Percentiles rank a stretch among this genome's conserved stretches.
Evolutionary conservation across 2,113 vertebrate species (phyloP).

Genomic region (Dipodomys stephensi): DNA sequence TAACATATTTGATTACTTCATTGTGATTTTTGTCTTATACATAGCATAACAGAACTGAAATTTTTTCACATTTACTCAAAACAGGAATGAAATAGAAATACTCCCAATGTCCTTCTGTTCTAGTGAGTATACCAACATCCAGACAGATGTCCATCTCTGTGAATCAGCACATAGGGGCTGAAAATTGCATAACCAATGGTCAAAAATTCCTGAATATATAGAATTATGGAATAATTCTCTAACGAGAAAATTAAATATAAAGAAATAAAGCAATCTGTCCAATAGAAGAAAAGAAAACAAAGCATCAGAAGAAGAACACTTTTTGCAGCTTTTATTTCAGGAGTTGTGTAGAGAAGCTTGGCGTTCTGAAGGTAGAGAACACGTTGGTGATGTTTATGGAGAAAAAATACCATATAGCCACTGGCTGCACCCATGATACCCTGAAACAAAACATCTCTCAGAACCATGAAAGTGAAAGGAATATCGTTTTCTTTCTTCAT

Average conservation of each 20-base stretch:
- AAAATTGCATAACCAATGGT: not conserved
- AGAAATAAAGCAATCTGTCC: not conserved
- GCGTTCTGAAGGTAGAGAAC: not conserved
- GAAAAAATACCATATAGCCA: not conserved
- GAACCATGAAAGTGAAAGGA: not conserved
- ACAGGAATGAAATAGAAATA: not conserved
- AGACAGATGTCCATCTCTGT: not conserved
- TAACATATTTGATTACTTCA: no score
- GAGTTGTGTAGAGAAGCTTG: not conserved
- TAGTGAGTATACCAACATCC: not conserved
- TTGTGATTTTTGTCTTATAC: no score
- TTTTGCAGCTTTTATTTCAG: not conserved
- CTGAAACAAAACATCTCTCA: not conserved
- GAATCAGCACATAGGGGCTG: slow-evolving; percentile 8
- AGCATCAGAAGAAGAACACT: slow-evolving; percentile 25
- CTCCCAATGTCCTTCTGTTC: not conserved
- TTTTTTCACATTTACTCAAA: not conserved
- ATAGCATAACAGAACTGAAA: not conserved
- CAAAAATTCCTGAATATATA: not conserved
- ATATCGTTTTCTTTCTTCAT: no score
- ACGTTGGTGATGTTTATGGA: not conserved
- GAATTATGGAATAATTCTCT: not conserved
- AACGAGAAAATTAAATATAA: not conserved
- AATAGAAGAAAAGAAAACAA: slow-evolving; percentile 11
- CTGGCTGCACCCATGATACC: not conserved